These are phyloP conservation scores for Lithobates pipiens DNA, from an alignment of 2,797 vertebrate genomes.

Conservation along the genomic window DNA sequence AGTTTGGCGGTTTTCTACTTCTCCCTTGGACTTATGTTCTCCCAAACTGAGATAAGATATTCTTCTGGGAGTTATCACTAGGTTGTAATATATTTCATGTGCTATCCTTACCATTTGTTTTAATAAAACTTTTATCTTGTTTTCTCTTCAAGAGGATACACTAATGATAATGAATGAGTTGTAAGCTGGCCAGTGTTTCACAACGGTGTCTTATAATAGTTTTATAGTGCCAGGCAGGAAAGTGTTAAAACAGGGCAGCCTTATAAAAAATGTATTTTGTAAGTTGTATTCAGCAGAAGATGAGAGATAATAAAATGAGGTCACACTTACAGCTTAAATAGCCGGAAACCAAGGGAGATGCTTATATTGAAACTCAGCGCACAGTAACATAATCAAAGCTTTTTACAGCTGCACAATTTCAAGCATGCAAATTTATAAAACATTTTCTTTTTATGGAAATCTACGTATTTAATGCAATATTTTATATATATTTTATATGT, in stretches of 20 bases:
- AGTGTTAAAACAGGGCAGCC: constrained; percentile 9
- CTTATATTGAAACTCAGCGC: constrained; percentile 11
- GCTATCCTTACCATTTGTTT: constrained; percentile 29
- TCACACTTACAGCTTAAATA: constrained; percentile 50
- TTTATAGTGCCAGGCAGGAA: neutral
- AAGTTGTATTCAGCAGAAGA: constrained; percentile 24
- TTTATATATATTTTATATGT: too few species aligned
- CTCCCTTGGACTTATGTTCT: constrained; percentile 22
- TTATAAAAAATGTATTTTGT: constrained; percentile 37
- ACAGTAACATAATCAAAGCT: constrained; percentile 31
- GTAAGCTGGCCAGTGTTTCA: neutral
- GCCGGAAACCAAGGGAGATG: constrained; percentile 35
- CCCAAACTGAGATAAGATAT: constrained; percentile 43
- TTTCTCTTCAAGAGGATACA: constrained; percentile 23
- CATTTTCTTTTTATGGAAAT: neutral
- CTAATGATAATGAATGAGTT: constrained; percentile 37
- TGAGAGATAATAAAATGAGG: constrained; percentile 50
- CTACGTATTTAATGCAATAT: neutral
- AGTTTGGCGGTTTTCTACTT: constrained; percentile 61
- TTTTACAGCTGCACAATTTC: constrained; percentile 4
- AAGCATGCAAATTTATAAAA: constrained; percentile 13
- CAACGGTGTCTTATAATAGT: neutral
- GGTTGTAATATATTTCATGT: constrained; percentile 43
- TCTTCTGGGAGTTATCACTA: constrained; percentile 43
- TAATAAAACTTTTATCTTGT: constrained; percentile 51